These are phyloP conservation scores for Drosophila ananassae DNA, from an alignment of 1,140 invertebrate genomes.

Conservation along the genomic window DNA sequence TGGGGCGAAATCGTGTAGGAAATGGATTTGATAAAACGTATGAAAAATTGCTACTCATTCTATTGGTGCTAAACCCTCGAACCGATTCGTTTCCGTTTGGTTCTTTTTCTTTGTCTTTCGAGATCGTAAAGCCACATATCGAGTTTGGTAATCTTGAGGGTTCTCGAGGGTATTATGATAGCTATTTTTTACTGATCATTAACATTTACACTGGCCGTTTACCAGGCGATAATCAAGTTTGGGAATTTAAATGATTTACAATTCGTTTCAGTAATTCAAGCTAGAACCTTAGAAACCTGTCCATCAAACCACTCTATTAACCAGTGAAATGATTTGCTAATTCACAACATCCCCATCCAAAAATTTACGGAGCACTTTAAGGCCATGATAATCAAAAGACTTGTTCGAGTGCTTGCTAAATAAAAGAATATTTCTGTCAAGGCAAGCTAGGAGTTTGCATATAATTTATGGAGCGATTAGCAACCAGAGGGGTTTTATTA, in stretches of 20 bases:
- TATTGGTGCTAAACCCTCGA: slow-evolving; percentile 30
- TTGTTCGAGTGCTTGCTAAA: slow-evolving; percentile 27
- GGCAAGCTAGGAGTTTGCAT: slow-evolving; percentile 55
- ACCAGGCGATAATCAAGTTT: slow-evolving; percentile 1
- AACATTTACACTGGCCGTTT: slow-evolving; percentile 24
- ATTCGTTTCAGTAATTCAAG: slow-evolving; percentile 1
- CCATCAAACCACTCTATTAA: slow-evolving; percentile 13
- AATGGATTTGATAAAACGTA: slow-evolving; percentile 47
- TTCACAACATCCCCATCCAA: slow-evolving; percentile 19
- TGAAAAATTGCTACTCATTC: slow-evolving; percentile 40
- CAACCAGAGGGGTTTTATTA: slow-evolving; percentile 25
- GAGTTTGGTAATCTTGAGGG: slow-evolving; percentile 26
- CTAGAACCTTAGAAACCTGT: slow-evolving; percentile 37
- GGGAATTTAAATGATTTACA: slow-evolving; percentile 13
- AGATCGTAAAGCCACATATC: slow-evolving; percentile 7
- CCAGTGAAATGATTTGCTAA: slow-evolving; percentile 28
- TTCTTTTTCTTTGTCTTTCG: slow-evolving; percentile 61
- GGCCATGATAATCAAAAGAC: slow-evolving; percentile 31
- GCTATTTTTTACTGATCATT: slow-evolving; percentile 10
- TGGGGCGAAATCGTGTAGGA: slow-evolving; percentile 49
- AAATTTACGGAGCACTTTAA: slow-evolving; percentile 27
- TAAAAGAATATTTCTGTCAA: slow-evolving; percentile 61
- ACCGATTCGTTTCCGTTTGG: slow-evolving; percentile 43
- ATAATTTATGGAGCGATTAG: slow-evolving; percentile 59
- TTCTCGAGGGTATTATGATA: slow-evolving; percentile 2